A percentile compares a stretch with the other conserved stretches of the same genome.
Conservation (phyloP, 2,888 invertebrate species). For the Asteroscopus sphinx region DNA sequence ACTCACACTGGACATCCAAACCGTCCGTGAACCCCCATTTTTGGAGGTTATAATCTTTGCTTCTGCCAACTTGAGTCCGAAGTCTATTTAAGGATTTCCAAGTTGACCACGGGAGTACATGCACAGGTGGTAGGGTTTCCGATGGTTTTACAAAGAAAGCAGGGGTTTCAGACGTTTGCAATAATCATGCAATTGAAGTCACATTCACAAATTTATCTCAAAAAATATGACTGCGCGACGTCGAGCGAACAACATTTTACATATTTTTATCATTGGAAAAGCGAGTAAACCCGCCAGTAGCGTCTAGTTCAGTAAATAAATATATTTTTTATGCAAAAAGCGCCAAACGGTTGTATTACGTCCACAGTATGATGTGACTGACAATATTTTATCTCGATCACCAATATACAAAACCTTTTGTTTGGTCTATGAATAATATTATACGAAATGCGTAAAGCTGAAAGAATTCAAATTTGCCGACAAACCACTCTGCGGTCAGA, state of each 20-base stretch:
- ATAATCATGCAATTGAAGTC: constrained; percentile 2
- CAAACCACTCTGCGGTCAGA: constrained; percentile 34
- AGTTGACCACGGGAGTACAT: no score
- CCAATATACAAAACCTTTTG: constrained; percentile 46
- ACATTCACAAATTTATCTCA: constrained; percentile 23
- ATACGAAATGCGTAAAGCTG: constrained; percentile 26
- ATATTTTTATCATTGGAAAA: constrained; percentile 25
- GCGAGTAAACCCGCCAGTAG: constrained; percentile 19
- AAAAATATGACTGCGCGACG: constrained; percentile 19
- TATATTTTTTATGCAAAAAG: constrained; percentile 39
- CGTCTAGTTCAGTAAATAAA: constrained; percentile 37
- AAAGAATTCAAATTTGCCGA: constrained; percentile 41
- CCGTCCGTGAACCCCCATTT: no score
- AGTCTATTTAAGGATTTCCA: no score
- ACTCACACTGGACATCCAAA: no score
- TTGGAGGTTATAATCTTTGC: no score
- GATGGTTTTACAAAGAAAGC: no score
- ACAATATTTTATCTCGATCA: constrained; percentile 53
- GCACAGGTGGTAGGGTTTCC: no score
- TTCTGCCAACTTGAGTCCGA: no score
- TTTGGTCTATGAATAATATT: constrained; percentile 52
- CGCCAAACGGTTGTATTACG: constrained; percentile 10
- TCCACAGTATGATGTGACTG: constrained; percentile 31
- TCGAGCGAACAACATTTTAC: constrained; percentile 10
- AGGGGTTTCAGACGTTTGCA: no score